Evolutionary conservation across 2,888 invertebrate genomes (phyloP).

Genomic region (Brenthis hecate): DNA sequence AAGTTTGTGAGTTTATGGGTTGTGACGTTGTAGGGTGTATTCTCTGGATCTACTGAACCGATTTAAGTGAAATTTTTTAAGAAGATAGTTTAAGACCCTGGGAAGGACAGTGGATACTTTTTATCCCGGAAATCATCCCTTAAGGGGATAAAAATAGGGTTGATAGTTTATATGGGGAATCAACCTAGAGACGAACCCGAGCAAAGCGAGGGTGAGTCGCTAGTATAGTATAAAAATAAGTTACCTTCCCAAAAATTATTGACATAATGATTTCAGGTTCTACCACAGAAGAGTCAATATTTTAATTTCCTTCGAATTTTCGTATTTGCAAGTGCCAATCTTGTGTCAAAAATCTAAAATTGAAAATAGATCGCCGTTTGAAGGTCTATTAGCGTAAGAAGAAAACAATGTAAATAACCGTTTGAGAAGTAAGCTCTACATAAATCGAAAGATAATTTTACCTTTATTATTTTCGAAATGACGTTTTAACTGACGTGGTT

Average conservation of each 20-base stretch:
- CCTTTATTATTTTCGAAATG: neutral
- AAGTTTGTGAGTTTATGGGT: no score
- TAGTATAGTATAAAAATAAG: neutral
- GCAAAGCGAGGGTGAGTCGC: no score
- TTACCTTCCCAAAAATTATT: neutral
- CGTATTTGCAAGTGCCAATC: constrained; percentile 30
- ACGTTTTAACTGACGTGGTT: no score
- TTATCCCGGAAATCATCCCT: no score
- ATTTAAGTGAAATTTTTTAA: no score
- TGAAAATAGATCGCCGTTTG: constrained; percentile 11
- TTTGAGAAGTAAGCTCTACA: constrained; percentile 23
- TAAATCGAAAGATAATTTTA: constrained; percentile 18
- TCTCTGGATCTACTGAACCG: no score
- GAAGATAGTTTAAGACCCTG: no score
- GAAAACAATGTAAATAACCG: constrained; percentile 40
- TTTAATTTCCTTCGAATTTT: constrained; percentile 23
- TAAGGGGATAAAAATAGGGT: no score
- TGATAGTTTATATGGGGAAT: no score
- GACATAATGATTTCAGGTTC: constrained; percentile 1
- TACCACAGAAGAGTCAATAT: constrained; percentile 13
- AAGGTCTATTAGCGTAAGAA: constrained; percentile 19
- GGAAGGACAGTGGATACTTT: no score
- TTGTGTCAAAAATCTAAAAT: constrained; percentile 20
- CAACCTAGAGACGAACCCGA: no score
- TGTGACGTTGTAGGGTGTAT: no score